Base-by-base conservation (phyloP, 2,113 vertebrate species). In the Pseudopipra pipra region DNA sequence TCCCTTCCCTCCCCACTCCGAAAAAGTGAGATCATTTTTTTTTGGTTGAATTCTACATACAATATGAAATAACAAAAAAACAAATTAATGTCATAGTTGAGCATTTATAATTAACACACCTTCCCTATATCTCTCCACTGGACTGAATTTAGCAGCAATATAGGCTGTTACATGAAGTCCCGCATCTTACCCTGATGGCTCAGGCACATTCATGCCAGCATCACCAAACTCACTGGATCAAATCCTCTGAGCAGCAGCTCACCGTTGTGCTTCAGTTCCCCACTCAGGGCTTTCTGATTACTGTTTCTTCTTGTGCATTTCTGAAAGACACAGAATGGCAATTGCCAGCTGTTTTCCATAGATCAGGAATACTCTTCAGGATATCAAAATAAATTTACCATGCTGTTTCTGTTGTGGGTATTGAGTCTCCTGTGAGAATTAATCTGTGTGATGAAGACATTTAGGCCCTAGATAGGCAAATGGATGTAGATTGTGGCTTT, bases 151-250 rank as follows among this genome's bases (percentile, higher is more conserved):
- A 71, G 54, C 47, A 67, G 31, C 67, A 19, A 2, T 44, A 24
- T 14, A 46, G 35, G 27, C 47, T 56, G 18, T 46, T 72, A 44
- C 10, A 11, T 27, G 11, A 55, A 46, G 41, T 62, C 49, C 47
- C 5, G 0, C 0, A 0, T 27, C 27, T 73, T 73, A 23, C 8
- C 7, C 43, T 35, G 25, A 16, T 47, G 35, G 23, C 39, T 19
- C 44, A 44, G 62, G 23, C 35, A 46, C 23, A 9, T 52, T 86
- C 1, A 2, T 51, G 39, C 54, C 73, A 59, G 14, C 70, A 14
- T 33, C 63, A 24, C 68, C 74, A 71, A 19, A 41, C 11, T 93
- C 63, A 5, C 28, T 9, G 46, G 13, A 27, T 11, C 59, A 55
- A 59, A 56, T 41, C n/a, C 62, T 61, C 30, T 1, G 2, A 78